Percentiles rank a stretch among this genome's conserved stretches.
Conservation (phyloP, 2,888 invertebrate genomes). For the Epiblema foenella region DNA sequence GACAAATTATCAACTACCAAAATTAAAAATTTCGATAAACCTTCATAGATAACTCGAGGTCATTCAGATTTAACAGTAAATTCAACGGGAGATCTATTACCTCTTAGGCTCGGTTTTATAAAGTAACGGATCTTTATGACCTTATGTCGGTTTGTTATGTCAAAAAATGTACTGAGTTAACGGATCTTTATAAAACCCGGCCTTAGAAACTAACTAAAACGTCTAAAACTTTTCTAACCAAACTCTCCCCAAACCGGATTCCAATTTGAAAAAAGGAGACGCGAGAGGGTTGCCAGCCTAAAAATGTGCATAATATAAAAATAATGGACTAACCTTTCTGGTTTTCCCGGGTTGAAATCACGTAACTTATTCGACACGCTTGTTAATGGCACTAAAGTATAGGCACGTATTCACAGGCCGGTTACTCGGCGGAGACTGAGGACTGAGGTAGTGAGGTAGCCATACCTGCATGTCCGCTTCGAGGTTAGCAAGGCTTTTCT, state of each 20-base stretch:
- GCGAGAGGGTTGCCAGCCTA: constrained; percentile 18
- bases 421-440: constrained; percentile 37
- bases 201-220: too few relatives aligned
- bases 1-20: neutral
- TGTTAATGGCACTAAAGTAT: constrained; percentile 17
- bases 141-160: too few relatives aligned
- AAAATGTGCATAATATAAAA: constrained; percentile 11
- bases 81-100: constrained; percentile 36
- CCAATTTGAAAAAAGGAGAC: constrained; percentile 12
- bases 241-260: neutral
- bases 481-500: constrained; percentile 24
- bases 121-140: too few relatives aligned
- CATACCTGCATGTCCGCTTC: constrained; percentile 33
- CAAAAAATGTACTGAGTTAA: too few relatives aligned
- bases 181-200: too few relatives aligned
- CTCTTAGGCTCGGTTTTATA: too few relatives aligned
- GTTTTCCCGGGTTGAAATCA: constrained; percentile 13
- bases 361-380: constrained; percentile 33
- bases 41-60: constrained; percentile 32
- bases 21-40: constrained; percentile 26
- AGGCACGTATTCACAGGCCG: constrained; percentile 4
- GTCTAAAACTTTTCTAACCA: constrained; percentile 29
- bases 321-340: constrained; percentile 38
- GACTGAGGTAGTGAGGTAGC: constrained; percentile 34
- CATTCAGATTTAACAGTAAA: constrained; percentile 36